Percentiles rank a stretch among this genome's conserved stretches.
phyloP scores from a whole-genome alignment of 1,140 invertebrate species.

The Hylyphantes graminicola region DNA sequence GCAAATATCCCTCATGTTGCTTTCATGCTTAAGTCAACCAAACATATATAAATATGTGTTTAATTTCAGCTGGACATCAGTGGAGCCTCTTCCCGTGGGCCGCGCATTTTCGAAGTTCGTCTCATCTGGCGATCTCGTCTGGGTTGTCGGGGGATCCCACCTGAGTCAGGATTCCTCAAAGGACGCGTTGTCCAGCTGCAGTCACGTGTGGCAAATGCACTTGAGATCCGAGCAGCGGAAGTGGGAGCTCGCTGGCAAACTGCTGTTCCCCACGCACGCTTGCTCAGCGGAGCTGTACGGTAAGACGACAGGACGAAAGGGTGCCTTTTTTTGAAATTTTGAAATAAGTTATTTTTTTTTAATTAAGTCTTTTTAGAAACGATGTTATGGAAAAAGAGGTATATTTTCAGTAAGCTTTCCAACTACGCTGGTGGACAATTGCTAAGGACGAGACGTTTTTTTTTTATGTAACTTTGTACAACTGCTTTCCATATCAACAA shows the following conservation, averaged over 20 bases:
- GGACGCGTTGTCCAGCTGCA: not conserved
- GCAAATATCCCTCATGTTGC: no score
- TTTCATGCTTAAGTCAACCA: no score
- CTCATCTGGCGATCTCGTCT: not conserved
- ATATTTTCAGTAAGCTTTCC: no score
- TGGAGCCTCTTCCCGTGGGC: not conserved
- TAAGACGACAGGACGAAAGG: not conserved
- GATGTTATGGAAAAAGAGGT: no score
- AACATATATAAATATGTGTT: not conserved
- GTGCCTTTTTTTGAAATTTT: not conserved
- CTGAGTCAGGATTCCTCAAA: not conserved
- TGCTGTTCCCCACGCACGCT: not conserved
- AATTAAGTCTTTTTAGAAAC: no score
- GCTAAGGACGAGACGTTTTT: no score
- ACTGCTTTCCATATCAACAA: no score
- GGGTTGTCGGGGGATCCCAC: constrained; percentile 4
- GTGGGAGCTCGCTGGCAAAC: not conserved
- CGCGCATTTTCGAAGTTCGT: not conserved
- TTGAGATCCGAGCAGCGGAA: not conserved
- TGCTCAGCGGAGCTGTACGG: not conserved
- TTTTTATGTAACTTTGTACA: no score
- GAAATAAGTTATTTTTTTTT: no score
- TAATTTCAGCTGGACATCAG: not conserved
- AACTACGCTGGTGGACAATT: no score
- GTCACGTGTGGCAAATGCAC: not conserved